A percentile compares a stretch with the other conserved stretches of the same genome.
Evolutionary conservation across 1,140 invertebrate genomes (phyloP).

Genomic region (Drosophila kanapiae): DNA sequence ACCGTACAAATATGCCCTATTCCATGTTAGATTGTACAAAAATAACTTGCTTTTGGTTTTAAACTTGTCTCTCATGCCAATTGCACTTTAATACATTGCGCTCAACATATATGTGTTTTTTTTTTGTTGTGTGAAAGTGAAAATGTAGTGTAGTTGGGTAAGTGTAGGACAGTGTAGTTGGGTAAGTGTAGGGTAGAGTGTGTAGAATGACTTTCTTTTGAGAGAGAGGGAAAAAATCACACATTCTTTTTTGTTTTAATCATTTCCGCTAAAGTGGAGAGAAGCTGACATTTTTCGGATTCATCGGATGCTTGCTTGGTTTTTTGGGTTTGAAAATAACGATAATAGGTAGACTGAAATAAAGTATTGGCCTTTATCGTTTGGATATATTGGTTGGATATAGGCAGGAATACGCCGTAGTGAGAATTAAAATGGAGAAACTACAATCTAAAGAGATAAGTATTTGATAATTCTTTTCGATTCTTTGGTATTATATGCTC

Average conservation of each 20-base stretch:
- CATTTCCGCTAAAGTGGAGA: conserved; percentile 23
- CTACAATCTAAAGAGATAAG: conserved; percentile 64
- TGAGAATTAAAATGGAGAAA: conserved; percentile 58
- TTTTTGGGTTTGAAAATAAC: conserved; percentile 11
- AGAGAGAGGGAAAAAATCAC: conserved; percentile 54
- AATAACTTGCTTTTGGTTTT: conserved; percentile 65
- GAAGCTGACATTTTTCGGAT: conserved; percentile 51
- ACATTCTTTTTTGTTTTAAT: conserved; percentile 57
- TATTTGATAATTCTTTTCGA: conserved; percentile 54
- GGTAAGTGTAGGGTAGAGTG: conserved; percentile 1
- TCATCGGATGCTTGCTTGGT: conserved; percentile 26
- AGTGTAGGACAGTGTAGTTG: conserved; percentile 6
- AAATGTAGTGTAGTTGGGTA: not conserved
- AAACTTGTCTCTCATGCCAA: conserved; percentile 68
- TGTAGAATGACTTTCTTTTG: conserved; percentile 10
- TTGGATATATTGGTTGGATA: conserved; percentile 17
- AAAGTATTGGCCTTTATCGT: conserved; percentile 57
- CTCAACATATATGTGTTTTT: conserved; percentile 24
- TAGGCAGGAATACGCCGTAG: conserved; percentile 32
- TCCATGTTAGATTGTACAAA: conserved; percentile 68
- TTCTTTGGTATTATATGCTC: conserved; percentile 48
- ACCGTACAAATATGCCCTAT: conserved; percentile 69
- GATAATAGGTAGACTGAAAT: conserved; percentile 20
- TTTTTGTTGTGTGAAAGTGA: not conserved
- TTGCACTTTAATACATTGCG: conserved; percentile 55